Evolutionary conservation across 1,140 invertebrate genomes (phyloP), one percentile per base, ranked within the genome.

Genomic region (Drosophila hydei): DNA sequence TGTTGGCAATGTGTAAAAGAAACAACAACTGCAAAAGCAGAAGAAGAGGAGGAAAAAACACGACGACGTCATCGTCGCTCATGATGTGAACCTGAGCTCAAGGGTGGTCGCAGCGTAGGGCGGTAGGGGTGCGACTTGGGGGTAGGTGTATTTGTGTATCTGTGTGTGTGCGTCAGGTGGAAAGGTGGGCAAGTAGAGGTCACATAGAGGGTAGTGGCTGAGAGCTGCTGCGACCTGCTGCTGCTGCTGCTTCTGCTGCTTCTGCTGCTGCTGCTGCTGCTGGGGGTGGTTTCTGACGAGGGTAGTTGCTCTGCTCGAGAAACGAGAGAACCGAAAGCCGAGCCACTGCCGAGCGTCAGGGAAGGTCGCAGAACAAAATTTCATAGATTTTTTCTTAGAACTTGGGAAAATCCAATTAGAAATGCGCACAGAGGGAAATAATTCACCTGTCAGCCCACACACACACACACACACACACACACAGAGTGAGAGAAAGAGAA

Each of bases 301-400:
- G 56, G 58, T 61, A 68, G 56, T 61, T 56, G 40, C 38, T 40
- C 19, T 16, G 27, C 11, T 5, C 30, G 45, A 40, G 33, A 16
- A 38, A 23, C 52, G 62, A 50, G 45, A 68, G 40, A 50, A 40
- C 43, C 59, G 50, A 62, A 36, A 63, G 60, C 47, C n/a, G 40
- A 8, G 50, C 25, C 27, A 12, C 16, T n/a, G 40, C n/a, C 23
- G 48, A 30, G n/a, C 23, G 14, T 25, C 33, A 14, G 40, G 52
- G 65, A 36, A 65, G 69, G 62, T 56, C 38, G 61, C 58, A 9
- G 3, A 72, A 76, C 67, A 55, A 80, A 80, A 79, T 79, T 90
- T 90, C 84, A 90, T 90, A 90, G 88, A 90, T 90, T 90, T 90
- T 90, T 90, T 90, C 89, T 90, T 90, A 90, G 89, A 90, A 90